Base-by-base conservation (phyloP, 1,140 invertebrate species). In the Pseudomyrmex cubaensis region DNA sequence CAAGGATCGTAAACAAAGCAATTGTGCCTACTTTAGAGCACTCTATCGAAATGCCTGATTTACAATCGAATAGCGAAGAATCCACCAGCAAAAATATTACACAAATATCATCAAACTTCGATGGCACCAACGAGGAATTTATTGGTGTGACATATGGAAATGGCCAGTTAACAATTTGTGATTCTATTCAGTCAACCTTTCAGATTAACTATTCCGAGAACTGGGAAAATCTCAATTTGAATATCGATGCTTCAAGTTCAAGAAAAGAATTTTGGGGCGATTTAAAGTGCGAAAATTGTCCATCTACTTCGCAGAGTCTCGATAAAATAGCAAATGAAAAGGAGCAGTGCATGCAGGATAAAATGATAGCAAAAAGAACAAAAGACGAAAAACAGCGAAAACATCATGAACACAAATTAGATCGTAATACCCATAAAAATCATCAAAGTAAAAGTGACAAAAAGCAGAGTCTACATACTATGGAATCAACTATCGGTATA, bases 201-300 rank as follows among this genome's bases (percentile, higher is more conserved):
- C 93, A 94, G 13, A 93, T 94, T 48, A 93, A 94, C 25, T 94
- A 94, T 70, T 92, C 93, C 0, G 94, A 94, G 63, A 94, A 94
- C 77, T 94, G 94, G 94, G 94, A 94, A 59, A 94, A 93, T 66
- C 74, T 94, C 1, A 94, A 93, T 73, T 50, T 93, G 1, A 94
- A 94, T 66, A 94, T 94, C 17, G 92, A 93, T 15, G 89, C 92
- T 0, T 91, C 90, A 0, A 91, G 73, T 5, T 72, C 91, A 1
- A 85, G 88, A 4, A 92, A 92, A 15, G 93, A 94, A 57, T 94
- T 94, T 63, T 94, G 93, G 94, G 90, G 85, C 0, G 94, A 94
- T 20, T 73, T 94, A 1, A 94, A 94, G 56, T 94, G 92, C 52
- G 91, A 93, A 52, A 94, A 94, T 74, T 93, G 92, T 62, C 93